These are phyloP conservation scores for Rhinoderma darwinii DNA, from an alignment of 2,113 vertebrate species.

Conservation along the genomic window DNA sequence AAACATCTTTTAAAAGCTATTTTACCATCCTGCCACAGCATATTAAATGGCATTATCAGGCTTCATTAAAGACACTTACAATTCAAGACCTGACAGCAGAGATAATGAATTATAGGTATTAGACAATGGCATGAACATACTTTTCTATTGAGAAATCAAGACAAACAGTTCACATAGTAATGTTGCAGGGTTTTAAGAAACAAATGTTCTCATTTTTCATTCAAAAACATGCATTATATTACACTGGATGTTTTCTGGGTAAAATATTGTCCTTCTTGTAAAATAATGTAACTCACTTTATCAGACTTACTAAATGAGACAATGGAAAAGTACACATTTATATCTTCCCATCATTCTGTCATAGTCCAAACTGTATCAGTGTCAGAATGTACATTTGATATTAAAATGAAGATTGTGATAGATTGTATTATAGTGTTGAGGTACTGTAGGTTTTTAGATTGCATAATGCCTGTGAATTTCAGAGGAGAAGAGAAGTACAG, in stretches of 20 bases:
- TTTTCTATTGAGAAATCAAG: slow-evolving; percentile 23
- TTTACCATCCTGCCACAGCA: slow-evolving; percentile 21
- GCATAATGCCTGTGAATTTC: too few species aligned
- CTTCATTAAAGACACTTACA: slow-evolving; percentile 48
- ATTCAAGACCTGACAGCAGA: slow-evolving; percentile 38
- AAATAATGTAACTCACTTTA: neutral
- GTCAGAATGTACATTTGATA: too few species aligned
- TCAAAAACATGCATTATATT: slow-evolving; percentile 2
- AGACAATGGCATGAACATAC: slow-evolving; percentile 23
- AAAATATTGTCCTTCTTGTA: neutral
- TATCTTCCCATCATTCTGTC: too few species aligned
- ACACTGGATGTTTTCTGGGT: neutral
- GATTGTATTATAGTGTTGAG: too few species aligned
- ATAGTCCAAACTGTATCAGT: too few species aligned
- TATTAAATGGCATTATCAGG: slow-evolving; percentile 38
- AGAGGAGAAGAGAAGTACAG: too few species aligned
- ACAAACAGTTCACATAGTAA: slow-evolving; percentile 10
- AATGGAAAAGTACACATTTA: neutral
- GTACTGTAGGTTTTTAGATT: too few species aligned
- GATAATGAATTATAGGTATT: slow-evolving; percentile 45
- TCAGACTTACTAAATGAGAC: neutral
- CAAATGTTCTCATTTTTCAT: neutral
- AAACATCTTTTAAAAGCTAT: slow-evolving; percentile 38
- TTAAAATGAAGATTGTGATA: too few species aligned
- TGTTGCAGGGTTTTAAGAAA: neutral